Base-by-base conservation (phyloP, 2,113 vertebrate species). In the Pelmatolapia mariae region DNA sequence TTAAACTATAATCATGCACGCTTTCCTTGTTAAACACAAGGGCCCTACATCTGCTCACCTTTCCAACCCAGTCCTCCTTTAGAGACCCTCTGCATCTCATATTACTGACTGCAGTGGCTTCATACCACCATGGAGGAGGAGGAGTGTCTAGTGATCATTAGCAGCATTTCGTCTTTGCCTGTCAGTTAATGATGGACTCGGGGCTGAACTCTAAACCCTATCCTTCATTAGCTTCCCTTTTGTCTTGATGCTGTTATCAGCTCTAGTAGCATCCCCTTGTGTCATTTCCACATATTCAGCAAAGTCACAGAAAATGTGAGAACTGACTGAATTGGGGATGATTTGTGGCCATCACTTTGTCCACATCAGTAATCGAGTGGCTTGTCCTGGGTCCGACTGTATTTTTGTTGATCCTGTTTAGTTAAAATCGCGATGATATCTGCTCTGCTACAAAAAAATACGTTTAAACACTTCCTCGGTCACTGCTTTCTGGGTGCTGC, bases 111-210 rank as follows among this genome's bases (percentile, higher is more conserved):
- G 88, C 91, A 61, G 88, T 87, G 66, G 68, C 80, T 78, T 84
- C 79, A 84, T 73, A 45, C 3, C 26, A 76, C 50, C 43, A 57
- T 82, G 45, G 81, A 80, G 71, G 56, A 78, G 79, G 59, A 29
- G 81, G 63, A 80, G 18, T 16, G 57, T 73, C 18, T 53, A 71
- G 54, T 54, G 66, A 86, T 91, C 89, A 92, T 94, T 89, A 91
- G 84, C 87, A 80, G 91, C 63, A 59, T 83, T 83, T 61, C 33
- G 59, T 87, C 87, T 84, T 83, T 79, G 80, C 80, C 71, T 89
- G 82, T 87, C 88, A 87, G 79, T 73, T 90, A 93, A 91, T 87
- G 91, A 94, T 45, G 81, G 82, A 83, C 80, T 91, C 36, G 7
- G 56, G 22, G 86, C 78, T 91, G 86, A 94, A 85, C 90, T 91